A percentile compares a stretch with the other conserved stretches of the same genome.
phyloP scores from a whole-genome alignment of 2,888 invertebrate genomes.

The Tribolium freemani region DNA sequence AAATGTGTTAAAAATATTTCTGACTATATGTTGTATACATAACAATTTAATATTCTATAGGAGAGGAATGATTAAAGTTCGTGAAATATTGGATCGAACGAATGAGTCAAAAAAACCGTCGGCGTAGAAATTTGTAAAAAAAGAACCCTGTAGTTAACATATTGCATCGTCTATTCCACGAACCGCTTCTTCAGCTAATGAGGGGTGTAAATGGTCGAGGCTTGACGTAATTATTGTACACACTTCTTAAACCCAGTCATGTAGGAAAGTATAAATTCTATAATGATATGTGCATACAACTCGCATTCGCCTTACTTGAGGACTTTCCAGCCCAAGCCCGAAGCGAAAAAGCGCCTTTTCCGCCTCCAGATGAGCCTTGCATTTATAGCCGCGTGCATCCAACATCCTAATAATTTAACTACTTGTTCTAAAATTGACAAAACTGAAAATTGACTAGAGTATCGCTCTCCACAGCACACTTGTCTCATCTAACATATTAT shows the following conservation, averaged over 20 bases:
- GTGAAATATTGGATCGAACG: constrained; percentile 50
- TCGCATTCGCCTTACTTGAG: constrained; percentile 57
- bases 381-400: constrained; percentile 58
- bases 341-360: constrained; percentile 27
- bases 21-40: constrained; percentile 63
- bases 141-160: constrained; percentile 30
- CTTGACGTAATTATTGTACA: constrained; percentile 63
- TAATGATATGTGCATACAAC: constrained; percentile 68
- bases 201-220: constrained; percentile 63
- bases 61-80: constrained; percentile 59
- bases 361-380: constrained; percentile 20
- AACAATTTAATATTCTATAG: constrained; percentile 65
- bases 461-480: constrained; percentile 63
- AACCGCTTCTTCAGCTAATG: constrained; percentile 48
- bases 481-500: constrained; percentile 59
- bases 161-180: constrained; percentile 51
- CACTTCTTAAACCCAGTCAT: constrained; percentile 58
- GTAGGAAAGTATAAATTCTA: constrained; percentile 68
- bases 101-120: background rate
- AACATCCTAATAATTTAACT: constrained; percentile 64
- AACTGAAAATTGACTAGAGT: constrained; percentile 69
- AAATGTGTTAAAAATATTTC: constrained; percentile 56
- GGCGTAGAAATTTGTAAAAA: constrained; percentile 13
- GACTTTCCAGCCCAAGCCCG: constrained; percentile 42
- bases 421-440: constrained; percentile 68